phyloP scores from a whole-genome alignment of 37 sponge, comb jelly and placozoan genomes.

The Bolinopsis microptera region DNA sequence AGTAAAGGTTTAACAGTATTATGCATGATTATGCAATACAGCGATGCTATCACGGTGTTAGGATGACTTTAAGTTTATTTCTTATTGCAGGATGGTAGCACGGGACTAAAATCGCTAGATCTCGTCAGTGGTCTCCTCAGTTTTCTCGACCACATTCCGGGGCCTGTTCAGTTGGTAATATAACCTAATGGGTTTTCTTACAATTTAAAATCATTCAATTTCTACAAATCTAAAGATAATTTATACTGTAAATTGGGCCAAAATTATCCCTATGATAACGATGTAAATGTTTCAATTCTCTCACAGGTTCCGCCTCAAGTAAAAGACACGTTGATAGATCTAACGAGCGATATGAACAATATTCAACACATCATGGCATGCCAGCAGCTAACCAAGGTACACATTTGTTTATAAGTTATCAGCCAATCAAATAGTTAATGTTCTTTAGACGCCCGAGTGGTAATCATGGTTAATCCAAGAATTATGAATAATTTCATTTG shows the following conservation, averaged over 20 bases:
- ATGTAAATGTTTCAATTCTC: too few species aligned
- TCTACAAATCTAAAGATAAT: background rate
- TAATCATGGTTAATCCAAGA: too few species aligned
- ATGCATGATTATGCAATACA: too few species aligned
- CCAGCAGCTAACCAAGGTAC: constrained; percentile 17
- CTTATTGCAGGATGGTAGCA: background rate
- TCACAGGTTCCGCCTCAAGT: background rate
- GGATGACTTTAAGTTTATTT: too few species aligned
- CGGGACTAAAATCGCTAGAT: background rate
- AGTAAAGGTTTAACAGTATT: too few species aligned
- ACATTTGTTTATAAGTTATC: background rate
- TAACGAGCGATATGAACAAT: background rate
- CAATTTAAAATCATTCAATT: background rate
- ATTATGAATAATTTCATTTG: too few species aligned
- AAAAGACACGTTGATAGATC: background rate
- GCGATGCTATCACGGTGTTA: too few species aligned
- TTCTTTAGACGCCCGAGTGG: too few species aligned
- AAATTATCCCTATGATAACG: too few species aligned
- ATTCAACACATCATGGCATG: constrained; percentile 6
- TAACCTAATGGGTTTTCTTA: too few species aligned
- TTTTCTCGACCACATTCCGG: background rate
- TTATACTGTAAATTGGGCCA: too few species aligned
- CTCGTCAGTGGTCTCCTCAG: background rate
- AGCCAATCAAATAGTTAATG: too few species aligned
- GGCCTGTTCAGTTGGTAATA: background rate